Conservation (phyloP, 2,113 vertebrate species). For the Chaetodon auriga region DNA sequence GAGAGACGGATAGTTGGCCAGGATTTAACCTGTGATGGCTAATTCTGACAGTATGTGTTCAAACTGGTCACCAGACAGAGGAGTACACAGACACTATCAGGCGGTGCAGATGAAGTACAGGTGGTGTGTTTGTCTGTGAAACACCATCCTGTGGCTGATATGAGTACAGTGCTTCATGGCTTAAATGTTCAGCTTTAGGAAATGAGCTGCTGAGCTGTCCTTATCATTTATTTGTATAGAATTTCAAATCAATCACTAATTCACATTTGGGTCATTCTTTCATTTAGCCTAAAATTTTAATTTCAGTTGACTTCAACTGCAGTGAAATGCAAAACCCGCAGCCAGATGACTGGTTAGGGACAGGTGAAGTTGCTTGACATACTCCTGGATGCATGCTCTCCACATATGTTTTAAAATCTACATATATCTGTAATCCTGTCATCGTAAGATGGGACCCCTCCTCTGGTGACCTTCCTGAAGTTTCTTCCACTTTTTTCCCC, state of each 20-base stretch:
- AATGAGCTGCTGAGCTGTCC: background rate
- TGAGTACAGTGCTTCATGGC: background rate
- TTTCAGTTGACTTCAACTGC: background rate
- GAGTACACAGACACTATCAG: background rate
- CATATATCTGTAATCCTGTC: background rate
- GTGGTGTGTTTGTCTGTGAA: background rate
- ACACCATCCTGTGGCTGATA: background rate
- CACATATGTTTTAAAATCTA: no score
- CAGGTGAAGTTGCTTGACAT: no score
- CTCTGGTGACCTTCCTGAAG: background rate
- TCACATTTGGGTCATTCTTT: background rate
- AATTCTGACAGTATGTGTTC: background rate
- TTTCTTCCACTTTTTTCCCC: background rate
- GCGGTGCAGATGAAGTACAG: slow-evolving; percentile 1
- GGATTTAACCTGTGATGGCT: background rate
- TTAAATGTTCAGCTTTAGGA: background rate
- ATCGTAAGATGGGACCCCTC: background rate
- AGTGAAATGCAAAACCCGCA: background rate
- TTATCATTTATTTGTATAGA: no score
- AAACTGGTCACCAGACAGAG: slow-evolving; percentile 18
- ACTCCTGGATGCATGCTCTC: no score
- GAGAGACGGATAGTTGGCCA: background rate
- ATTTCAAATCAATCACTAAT: no score
- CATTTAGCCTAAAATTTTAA: background rate
- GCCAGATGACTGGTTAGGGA: background rate